A percentile compares a stretch with the other conserved stretches of the same genome.
phyloP scores from a whole-genome alignment of 2,113 vertebrate species.

The Stomatorhinus ivindoensis region DNA sequence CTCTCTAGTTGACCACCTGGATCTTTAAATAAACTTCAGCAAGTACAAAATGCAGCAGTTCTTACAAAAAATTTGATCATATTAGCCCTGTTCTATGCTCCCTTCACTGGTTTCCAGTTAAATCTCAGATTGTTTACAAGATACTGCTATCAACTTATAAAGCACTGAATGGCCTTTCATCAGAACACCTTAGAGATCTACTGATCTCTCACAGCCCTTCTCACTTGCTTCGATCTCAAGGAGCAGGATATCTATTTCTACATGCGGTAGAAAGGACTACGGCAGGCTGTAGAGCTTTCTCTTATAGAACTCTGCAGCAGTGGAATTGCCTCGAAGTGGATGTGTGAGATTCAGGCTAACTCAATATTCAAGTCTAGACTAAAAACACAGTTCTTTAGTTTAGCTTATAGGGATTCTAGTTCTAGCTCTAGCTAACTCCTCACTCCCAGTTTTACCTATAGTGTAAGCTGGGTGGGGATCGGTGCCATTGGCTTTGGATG shows the following conservation, averaged over 20 bases:
- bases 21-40: too few relatives aligned
- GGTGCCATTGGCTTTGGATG: neutral
- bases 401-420: neutral
- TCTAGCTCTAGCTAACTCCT: neutral
- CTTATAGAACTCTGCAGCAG: neutral
- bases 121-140: neutral
- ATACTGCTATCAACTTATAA: neutral
- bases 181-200: neutral
- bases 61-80: neutral
- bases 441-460: neutral
- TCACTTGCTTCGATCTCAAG: neutral
- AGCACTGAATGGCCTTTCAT: neutral
- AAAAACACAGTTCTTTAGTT: neutral
- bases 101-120: neutral
- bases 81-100: neutral
- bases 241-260: neutral
- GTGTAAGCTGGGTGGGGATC: neutral
- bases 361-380: neutral
- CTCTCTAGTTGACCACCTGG: too few relatives aligned
- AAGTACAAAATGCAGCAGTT: neutral
- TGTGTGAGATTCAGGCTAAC: neutral
- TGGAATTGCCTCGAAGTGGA: neutral
- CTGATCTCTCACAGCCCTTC: neutral
- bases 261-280: neutral
- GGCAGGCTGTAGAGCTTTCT: neutral